Conservation (phyloP, 2,797 vertebrate genomes). For the Crenuchus spilurus region DNA sequence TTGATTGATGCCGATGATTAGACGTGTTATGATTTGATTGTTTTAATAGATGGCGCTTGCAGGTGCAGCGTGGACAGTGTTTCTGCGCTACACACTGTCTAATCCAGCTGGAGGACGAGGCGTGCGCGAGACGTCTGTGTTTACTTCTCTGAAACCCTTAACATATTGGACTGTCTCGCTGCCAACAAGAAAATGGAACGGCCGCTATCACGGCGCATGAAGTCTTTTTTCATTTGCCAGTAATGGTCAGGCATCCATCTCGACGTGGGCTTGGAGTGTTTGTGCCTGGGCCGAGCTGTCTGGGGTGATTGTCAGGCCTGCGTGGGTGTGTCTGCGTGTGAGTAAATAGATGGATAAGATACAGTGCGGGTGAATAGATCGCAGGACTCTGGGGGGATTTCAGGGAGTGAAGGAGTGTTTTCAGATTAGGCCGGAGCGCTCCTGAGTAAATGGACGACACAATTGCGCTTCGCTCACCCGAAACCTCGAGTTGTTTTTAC, state of each 20-base stretch:
- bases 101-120: slow-evolving; percentile 33
- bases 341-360: slow-evolving; percentile 46
- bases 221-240: slow-evolving; percentile 47
- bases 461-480: slow-evolving; percentile 13
- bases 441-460: slow-evolving; percentile 43
- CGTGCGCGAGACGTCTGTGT: slow-evolving; percentile 6
- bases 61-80: neutral
- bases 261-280: slow-evolving; percentile 32
- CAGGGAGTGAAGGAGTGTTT: slow-evolving; percentile 16
- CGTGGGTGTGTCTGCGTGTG: slow-evolving; percentile 7
- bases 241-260: slow-evolving; percentile 40
- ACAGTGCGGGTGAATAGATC: slow-evolving; percentile 41
- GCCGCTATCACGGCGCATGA: slow-evolving; percentile 18
- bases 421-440: slow-evolving; percentile 41
- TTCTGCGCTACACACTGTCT: neutral
- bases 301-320: slow-evolving; percentile 44
- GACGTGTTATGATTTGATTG: slow-evolving; percentile 46
- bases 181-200: slow-evolving; percentile 17
- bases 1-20: slow-evolving; percentile 64
- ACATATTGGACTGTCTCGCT: slow-evolving; percentile 25
- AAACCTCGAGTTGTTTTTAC: slow-evolving; percentile 26
- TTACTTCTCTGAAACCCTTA: slow-evolving; percentile 31
- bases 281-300: slow-evolving; percentile 39
- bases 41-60: slow-evolving; percentile 46
- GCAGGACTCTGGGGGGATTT: slow-evolving; percentile 25